phyloP scores from a whole-genome alignment of 2,113 vertebrate genomes.

The Oenanthe oenanthe region DNA sequence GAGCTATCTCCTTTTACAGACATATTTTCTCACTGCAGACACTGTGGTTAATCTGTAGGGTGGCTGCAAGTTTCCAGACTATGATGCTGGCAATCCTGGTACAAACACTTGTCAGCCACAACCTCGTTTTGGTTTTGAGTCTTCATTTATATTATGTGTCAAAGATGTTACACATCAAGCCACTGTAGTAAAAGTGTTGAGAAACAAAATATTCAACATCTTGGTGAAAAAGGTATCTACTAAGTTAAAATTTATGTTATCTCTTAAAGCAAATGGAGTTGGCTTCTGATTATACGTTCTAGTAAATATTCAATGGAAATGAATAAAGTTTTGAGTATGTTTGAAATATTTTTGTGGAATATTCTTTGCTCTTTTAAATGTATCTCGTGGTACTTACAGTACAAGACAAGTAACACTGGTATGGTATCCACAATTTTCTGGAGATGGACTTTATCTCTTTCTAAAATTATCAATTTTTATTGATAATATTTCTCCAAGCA shows the following conservation, averaged over 20 bases:
- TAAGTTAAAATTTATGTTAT: background rate
- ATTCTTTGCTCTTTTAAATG: background rate
- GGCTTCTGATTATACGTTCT: background rate
- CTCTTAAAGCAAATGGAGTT: background rate
- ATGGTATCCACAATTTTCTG: background rate
- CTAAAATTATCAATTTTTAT: background rate
- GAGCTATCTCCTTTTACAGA: background rate
- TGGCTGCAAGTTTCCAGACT: background rate
- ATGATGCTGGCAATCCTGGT: background rate
- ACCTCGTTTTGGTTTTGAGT: background rate
- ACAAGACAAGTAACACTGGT: background rate
- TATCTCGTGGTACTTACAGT: background rate
- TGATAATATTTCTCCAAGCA: background rate
- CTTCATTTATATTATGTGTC: background rate
- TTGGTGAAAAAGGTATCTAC: background rate
- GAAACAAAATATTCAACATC: background rate
- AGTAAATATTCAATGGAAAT: background rate
- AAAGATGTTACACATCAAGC: background rate
- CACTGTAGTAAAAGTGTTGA: background rate
- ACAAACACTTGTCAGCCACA: background rate
- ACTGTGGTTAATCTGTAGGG: background rate
- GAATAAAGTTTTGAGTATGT: accelerated
- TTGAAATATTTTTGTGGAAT: background rate
- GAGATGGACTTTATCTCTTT: background rate
- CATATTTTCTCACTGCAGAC: background rate